Percentiles rank a stretch among this genome's conserved stretches.
These are phyloP conservation scores for Caenorhabditis zanzibari DNA, from an alignment of 2,888 invertebrate genomes.

Conservation along the genomic window DNA sequence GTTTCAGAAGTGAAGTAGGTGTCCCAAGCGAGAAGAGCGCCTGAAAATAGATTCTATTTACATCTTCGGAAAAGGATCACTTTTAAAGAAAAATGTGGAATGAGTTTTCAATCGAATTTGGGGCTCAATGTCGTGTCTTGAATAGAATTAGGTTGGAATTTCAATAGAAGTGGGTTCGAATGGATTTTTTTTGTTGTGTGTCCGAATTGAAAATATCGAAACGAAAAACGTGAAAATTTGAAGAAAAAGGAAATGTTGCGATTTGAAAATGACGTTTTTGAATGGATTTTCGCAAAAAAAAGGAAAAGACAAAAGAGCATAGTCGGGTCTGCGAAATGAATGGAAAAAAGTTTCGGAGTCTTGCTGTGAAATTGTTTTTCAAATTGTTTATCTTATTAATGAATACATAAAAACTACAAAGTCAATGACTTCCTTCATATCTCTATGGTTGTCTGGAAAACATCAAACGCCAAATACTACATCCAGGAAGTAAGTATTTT, in stretches of 20 bases:
- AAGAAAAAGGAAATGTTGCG: not conserved
- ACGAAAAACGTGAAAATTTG: not conserved
- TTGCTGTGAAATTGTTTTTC: not conserved
- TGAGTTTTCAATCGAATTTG: conserved; percentile 59
- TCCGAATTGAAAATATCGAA: not conserved
- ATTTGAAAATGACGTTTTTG: not conserved
- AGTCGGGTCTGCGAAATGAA: too few relatives aligned
- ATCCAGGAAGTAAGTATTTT: conserved; percentile 10
- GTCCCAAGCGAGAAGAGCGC: conserved; percentile 72
- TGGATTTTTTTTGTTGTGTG: not conserved
- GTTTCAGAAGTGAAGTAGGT: conserved; percentile 70
- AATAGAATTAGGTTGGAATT: conserved; percentile 49
- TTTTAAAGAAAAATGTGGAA: conserved; percentile 16
- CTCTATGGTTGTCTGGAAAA: not conserved
- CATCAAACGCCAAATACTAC: not conserved
- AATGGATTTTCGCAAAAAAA: not conserved
- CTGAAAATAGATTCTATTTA: conserved; percentile 56
- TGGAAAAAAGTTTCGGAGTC: not conserved
- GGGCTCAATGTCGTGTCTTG: conserved; percentile 40
- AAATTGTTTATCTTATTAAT: too few relatives aligned
- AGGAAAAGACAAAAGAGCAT: not conserved
- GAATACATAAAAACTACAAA: too few relatives aligned
- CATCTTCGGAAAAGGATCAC: not conserved
- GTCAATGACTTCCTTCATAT: too few relatives aligned
- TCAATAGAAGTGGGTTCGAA: conserved; percentile 7